phyloP scores from a whole-genome alignment of 2,888 invertebrate genomes.

The Andrena hattorfiana region DNA sequence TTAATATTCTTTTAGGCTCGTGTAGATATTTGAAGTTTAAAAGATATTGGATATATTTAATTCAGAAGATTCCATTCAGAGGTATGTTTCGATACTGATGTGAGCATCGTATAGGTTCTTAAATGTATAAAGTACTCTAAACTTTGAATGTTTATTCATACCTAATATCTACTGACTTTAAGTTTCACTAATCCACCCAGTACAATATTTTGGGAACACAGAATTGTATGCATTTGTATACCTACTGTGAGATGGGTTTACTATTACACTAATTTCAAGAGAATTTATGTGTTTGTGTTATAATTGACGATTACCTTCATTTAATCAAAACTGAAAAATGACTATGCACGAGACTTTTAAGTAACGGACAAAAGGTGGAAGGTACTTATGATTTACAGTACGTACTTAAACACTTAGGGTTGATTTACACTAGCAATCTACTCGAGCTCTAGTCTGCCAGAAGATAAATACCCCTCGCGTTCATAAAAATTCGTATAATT shows the following conservation, averaged over 20 bases:
- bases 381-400: conserved; percentile 11
- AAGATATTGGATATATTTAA: no score
- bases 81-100: no score
- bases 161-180: no score
- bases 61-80: no score
- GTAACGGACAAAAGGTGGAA: background rate
- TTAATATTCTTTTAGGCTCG: no score
- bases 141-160: no score
- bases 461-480: background rate
- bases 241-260: no score
- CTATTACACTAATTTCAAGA: background rate
- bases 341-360: conserved; percentile 8
- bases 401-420: conserved; percentile 13
- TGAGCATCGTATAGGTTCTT: no score
- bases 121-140: no score
- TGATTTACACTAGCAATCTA: conserved; percentile 12
- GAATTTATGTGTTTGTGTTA: background rate
- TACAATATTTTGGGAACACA: no score
- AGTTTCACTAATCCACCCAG: no score
- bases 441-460: background rate
- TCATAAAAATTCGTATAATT: conserved; percentile 9
- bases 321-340: background rate
- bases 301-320: background rate
- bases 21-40: no score
- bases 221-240: background rate